phyloP scores from a whole-genome alignment of 2,888 invertebrate species.

The Drosophila hawaiiensis region DNA sequence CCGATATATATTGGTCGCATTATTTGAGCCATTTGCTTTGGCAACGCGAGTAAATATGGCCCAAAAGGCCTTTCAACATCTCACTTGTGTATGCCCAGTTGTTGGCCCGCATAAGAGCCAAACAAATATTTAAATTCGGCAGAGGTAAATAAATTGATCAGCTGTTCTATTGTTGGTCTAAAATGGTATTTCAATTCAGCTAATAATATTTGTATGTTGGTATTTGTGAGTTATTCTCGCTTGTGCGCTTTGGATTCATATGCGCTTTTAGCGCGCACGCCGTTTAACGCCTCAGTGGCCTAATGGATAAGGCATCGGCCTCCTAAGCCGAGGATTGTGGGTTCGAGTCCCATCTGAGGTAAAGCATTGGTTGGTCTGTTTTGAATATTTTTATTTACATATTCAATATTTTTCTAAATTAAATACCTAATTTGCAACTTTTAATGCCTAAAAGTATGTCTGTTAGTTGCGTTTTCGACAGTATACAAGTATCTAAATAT shows the following conservation, averaged over 20 bases:
- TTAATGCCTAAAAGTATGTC: neutral
- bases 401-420: neutral
- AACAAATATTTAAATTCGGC: constrained; percentile 45
- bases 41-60: constrained; percentile 32
- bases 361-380: constrained; percentile 3
- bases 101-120: constrained; percentile 44
- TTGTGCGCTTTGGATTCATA: constrained; percentile 1
- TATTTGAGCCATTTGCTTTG: constrained; percentile 50
- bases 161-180: constrained; percentile 30
- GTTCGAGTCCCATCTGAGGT: constrained; percentile 73
- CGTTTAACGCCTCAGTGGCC: constrained; percentile 62
- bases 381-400: constrained; percentile 3
- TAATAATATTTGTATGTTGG: constrained; percentile 6
- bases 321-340: constrained; percentile 74
- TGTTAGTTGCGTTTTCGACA: neutral
- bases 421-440: neutral
- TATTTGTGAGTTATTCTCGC: neutral
- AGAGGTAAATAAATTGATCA: constrained; percentile 39
- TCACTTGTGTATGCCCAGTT: constrained; percentile 46
- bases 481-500: neutral
- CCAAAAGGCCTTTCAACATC: constrained; percentile 18
- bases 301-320: constrained; percentile 74
- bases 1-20: constrained; percentile 8
- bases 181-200: constrained; percentile 29
- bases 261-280: constrained; percentile 14